Conservation (phyloP, 2,113 vertebrate genomes). For the Tachysurus fulvidraco region DNA sequence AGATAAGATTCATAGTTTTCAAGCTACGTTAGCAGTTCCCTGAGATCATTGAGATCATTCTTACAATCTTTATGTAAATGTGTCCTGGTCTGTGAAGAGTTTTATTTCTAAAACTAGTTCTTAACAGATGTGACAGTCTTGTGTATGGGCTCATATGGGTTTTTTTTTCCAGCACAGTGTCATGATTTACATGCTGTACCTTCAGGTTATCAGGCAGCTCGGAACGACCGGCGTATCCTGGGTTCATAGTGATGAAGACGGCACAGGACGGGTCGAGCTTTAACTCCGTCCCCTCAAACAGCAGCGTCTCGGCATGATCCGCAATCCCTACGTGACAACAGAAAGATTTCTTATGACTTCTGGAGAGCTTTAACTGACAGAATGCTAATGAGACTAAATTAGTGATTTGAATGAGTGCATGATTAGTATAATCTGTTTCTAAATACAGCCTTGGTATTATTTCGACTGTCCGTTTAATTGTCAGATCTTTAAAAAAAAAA, state of each 20-base stretch:
- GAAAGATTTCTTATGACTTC: neutral
- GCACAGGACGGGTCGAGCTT: conserved; percentile 86
- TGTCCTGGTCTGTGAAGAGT: neutral
- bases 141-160: neutral
- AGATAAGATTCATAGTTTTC: no score
- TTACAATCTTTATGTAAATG: no score
- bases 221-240: conserved; percentile 88
- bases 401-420: neutral
- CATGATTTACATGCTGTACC: conserved; percentile 61
- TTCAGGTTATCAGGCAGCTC: conserved; percentile 92
- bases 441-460: neutral
- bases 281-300: conserved; percentile 88
- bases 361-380: neutral
- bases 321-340: conserved; percentile 76
- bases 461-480: neutral
- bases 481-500: neutral
- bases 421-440: neutral
- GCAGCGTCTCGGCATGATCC: conserved; percentile 72
- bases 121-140: neutral
- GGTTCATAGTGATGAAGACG: conserved; percentile 94
- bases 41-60: no score
- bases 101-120: neutral
- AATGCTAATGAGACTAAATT: neutral
- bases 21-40: no score
- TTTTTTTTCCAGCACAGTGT: neutral